A percentile compares a stretch with the other conserved stretches of the same genome.
Conservation (phyloP, 2,113 vertebrate species). For the Malurus cyaneus region DNA sequence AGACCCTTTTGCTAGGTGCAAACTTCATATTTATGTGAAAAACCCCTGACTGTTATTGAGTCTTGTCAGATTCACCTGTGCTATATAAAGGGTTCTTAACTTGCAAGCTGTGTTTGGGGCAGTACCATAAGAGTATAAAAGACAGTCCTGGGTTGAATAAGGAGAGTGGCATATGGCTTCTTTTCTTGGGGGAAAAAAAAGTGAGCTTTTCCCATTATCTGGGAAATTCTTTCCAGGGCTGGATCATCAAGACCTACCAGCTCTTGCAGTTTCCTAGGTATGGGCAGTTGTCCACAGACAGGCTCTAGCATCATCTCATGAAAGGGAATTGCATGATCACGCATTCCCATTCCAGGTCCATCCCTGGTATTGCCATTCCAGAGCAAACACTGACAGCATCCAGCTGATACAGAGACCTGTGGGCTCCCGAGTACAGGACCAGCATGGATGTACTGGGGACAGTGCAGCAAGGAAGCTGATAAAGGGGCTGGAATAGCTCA, state of each 20-base stretch:
- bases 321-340: not conserved
- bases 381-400: not conserved
- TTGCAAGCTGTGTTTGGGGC: not conserved
- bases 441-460: accelerated
- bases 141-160: not conserved
- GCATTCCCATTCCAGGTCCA: not conserved
- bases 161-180: not conserved
- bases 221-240: not conserved
- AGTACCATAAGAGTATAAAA: not conserved
- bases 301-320: not conserved
- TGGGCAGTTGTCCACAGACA: not conserved
- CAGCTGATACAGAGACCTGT: not conserved
- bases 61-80: not conserved
- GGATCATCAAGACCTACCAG: not conserved
- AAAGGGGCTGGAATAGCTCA: not conserved
- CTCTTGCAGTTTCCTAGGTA: too few relatives aligned
- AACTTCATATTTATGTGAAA: not conserved
- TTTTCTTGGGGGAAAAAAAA: not conserved
- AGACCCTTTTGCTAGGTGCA: not conserved
- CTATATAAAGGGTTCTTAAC: not conserved
- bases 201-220: not conserved
- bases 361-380: not conserved
- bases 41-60: not conserved
- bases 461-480: not conserved
- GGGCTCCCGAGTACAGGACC: not conserved